Evolutionary conservation across 2,888 invertebrate species (phyloP).

Genomic region (Sabatieria punctata): DNA sequence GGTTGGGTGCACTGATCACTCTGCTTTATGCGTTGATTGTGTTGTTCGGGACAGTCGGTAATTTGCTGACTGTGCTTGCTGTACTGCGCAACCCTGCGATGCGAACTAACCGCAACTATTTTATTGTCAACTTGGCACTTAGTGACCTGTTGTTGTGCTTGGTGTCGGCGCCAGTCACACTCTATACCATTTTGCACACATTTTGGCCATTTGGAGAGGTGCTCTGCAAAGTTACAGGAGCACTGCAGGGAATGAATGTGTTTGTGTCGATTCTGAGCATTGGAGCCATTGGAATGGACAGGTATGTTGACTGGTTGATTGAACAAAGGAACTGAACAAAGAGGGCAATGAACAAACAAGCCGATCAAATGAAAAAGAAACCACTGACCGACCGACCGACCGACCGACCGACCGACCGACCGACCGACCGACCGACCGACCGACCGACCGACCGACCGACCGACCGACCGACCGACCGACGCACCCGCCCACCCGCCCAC

Average conservation of each 20-base stretch:
- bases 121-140: constrained; percentile 31
- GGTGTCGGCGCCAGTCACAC: constrained; percentile 70
- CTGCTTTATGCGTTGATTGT: no score
- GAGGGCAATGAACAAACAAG: no score
- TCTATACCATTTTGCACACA: constrained; percentile 61
- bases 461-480: no score
- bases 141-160: constrained; percentile 61
- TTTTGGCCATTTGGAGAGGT: constrained; percentile 66
- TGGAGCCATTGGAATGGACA: constrained; percentile 53
- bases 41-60: constrained; percentile 53
- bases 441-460: no score
- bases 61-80: constrained; percentile 55
- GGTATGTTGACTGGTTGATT: no score
- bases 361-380: no score
- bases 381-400: no score
- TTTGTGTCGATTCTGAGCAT: constrained; percentile 80
- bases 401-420: no score
- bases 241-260: constrained; percentile 44
- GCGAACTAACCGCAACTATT: constrained; percentile 54
- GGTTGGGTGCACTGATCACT: no score
- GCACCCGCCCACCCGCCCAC: no score
- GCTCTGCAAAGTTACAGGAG: constrained; percentile 57
- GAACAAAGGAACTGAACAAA: no score
- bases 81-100: constrained; percentile 67
- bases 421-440: no score